phyloP scores from a whole-genome alignment of 2,888 invertebrate genomes.

The Acrobasis repandana region DNA sequence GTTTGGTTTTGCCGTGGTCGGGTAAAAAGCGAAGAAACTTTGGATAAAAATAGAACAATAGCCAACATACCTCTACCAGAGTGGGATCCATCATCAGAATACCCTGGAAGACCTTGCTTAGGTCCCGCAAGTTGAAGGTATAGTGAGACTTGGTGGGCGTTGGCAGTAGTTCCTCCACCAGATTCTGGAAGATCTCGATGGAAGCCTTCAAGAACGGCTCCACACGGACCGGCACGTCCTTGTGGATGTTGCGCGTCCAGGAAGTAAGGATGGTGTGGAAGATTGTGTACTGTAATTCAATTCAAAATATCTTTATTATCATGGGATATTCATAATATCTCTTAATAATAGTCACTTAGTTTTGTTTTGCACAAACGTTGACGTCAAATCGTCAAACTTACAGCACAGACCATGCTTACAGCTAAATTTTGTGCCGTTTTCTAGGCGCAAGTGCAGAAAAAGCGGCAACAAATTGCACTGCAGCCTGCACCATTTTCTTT shows the following conservation, averaged over 20 bases:
- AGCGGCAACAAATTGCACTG: no score
- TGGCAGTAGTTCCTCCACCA: constrained; percentile 88
- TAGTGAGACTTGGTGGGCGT: constrained; percentile 96
- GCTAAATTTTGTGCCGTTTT: no score
- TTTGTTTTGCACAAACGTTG: no score
- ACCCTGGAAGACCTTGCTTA: constrained; percentile 92
- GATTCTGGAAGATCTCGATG: constrained; percentile 85
- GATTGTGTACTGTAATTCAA: constrained; percentile 75
- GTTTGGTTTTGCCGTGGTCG: no score
- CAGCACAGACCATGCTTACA: no score
- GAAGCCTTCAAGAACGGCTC: constrained; percentile 85
- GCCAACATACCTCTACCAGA: constrained; percentile 80
- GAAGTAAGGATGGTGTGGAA: constrained; percentile 88
- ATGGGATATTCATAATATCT: no score
- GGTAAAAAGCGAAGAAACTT: no score
- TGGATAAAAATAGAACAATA: background rate
- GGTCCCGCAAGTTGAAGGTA: constrained; percentile 93
- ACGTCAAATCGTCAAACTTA: no score
- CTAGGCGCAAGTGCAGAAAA: no score
- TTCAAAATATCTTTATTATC: no score
- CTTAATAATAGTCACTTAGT: no score
- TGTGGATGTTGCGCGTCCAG: constrained; percentile 81
- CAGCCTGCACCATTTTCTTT: no score
- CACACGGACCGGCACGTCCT: constrained; percentile 50
- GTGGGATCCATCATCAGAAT: constrained; percentile 88